A percentile compares a stretch with the other conserved stretches of the same genome.
These are phyloP conservation scores for Lysandra coridon DNA, from an alignment of 2,888 invertebrate species.

Conservation along the genomic window DNA sequence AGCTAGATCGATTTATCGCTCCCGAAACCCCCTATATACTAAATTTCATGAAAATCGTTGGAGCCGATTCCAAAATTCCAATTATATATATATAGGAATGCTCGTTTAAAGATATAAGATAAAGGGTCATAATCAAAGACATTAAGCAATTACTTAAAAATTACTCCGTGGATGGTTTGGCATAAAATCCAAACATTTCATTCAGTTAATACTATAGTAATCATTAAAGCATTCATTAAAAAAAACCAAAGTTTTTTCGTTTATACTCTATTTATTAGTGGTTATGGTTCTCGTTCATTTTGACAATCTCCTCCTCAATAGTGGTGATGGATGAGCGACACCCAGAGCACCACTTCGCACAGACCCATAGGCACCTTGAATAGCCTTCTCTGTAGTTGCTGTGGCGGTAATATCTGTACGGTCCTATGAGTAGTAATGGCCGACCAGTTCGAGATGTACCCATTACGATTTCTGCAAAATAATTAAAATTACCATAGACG, in stretches of 20 bases:
- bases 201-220: too few relatives aligned
- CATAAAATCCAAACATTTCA: neutral
- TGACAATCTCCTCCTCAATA: neutral
- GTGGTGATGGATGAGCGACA: constrained; percentile 38
- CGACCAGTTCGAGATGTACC: neutral
- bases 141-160: too few relatives aligned
- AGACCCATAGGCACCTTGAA: constrained; percentile 51
- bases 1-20: too few relatives aligned
- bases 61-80: too few relatives aligned
- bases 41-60: too few relatives aligned
- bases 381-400: constrained; percentile 49
- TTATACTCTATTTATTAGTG: neutral
- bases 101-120: too few relatives aligned
- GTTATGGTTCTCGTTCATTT: constrained; percentile 9
- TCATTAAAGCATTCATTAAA: neutral
- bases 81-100: too few relatives aligned
- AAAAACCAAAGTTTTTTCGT: neutral
- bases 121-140: neutral
- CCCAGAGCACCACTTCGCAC: constrained; percentile 43
- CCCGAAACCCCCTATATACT: too few relatives aligned
- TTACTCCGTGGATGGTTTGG: neutral
- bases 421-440: neutral
- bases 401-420: constrained; percentile 30
- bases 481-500: neutral
- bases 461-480: constrained; percentile 1